phyloP scores from a whole-genome alignment of 2,888 invertebrate species.

The Parapristionchus giblindavisi region DNA sequence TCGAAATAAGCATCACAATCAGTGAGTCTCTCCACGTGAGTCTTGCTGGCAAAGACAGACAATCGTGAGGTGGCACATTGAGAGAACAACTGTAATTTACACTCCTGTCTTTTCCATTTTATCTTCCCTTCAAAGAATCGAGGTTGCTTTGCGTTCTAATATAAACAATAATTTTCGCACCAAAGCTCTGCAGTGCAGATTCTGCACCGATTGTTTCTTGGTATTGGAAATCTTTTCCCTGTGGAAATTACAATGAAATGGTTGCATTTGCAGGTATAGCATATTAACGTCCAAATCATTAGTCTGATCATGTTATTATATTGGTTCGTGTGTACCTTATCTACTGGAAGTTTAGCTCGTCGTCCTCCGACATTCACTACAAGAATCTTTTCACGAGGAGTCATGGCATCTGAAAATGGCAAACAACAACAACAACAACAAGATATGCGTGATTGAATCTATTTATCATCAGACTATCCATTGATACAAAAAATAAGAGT shows the following conservation, averaged over 20 bases:
- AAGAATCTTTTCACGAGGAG: too few relatives aligned
- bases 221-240: too few relatives aligned
- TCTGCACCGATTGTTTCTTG: background rate
- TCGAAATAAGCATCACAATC: conserved; percentile 67
- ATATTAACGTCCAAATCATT: background rate
- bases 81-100: conserved; percentile 15
- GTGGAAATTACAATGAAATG: too few relatives aligned
- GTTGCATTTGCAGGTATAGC: too few relatives aligned
- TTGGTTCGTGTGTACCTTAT: conserved; percentile 45
- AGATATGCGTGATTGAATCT: too few relatives aligned
- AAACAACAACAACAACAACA: too few relatives aligned
- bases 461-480: too few relatives aligned
- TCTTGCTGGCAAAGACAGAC: conserved; percentile 55
- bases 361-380: conserved; percentile 61
- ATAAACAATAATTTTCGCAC: too few relatives aligned
- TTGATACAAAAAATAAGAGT: too few relatives aligned
- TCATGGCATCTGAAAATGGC: too few relatives aligned
- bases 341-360: conserved; percentile 52
- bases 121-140: background rate
- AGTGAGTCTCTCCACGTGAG: conserved; percentile 59
- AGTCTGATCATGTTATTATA: background rate
- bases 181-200: too few relatives aligned
- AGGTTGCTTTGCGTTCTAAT: too few relatives aligned
- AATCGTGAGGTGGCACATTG: conserved; percentile 45
- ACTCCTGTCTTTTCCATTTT: background rate